Evolutionary conservation across 2,113 vertebrate species (phyloP).

Genomic region (Oncorhynchus tshawytscha): DNA sequence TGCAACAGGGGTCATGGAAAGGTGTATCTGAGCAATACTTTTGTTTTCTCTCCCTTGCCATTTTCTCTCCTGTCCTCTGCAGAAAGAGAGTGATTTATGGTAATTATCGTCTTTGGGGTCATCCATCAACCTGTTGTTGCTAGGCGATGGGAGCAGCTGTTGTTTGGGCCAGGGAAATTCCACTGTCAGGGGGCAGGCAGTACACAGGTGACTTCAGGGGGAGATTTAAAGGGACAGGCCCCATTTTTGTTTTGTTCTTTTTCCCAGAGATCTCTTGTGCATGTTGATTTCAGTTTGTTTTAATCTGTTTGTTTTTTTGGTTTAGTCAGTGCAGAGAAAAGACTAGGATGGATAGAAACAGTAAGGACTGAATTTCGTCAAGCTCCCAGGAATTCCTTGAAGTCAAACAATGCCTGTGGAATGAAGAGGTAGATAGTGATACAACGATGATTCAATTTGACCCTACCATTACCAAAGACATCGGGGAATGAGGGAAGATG

Average conservation of each 20-base stretch:
- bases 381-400: too few relatives aligned
- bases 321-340: too few relatives aligned
- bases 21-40: slow-evolving; percentile 2
- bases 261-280: background rate
- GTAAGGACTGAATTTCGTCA: too few relatives aligned
- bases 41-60: slow-evolving; percentile 1
- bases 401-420: too few relatives aligned
- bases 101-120: slow-evolving; percentile 84
- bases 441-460: background rate
- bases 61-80: slow-evolving; percentile 57
- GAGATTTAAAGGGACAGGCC: slow-evolving; percentile 35
- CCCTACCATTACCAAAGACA: background rate
- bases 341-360: too few relatives aligned
- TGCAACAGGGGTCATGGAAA: slow-evolving; percentile 3
- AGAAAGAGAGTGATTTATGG: slow-evolving; percentile 79
- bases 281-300: too few relatives aligned
- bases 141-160: slow-evolving; percentile 82
- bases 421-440: too few relatives aligned
- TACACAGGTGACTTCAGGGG: slow-evolving; percentile 72
- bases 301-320: too few relatives aligned
- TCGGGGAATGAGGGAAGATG: background rate
- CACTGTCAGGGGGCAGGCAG: slow-evolving; percentile 62
- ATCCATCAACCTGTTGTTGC: slow-evolving; percentile 83
- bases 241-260: slow-evolving; percentile 29
- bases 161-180: slow-evolving; percentile 68